phyloP scores from a whole-genome alignment of 2,113 vertebrate genomes.

The Corapipo altera region DNA sequence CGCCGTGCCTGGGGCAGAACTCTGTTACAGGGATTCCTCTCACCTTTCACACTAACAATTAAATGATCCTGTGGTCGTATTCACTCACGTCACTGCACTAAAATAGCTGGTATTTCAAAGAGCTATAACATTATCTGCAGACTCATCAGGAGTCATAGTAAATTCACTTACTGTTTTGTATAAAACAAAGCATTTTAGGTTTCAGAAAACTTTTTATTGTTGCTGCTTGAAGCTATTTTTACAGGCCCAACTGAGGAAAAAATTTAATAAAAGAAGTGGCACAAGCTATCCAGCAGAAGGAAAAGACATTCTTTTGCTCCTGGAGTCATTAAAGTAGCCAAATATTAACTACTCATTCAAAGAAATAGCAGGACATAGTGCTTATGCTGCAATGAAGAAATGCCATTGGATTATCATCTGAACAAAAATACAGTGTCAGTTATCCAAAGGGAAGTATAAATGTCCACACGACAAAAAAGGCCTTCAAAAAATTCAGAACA shows the following conservation, averaged over 20 bases:
- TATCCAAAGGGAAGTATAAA: neutral
- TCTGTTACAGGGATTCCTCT: neutral
- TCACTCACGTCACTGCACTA: neutral
- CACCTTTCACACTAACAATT: neutral
- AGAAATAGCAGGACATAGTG: neutral
- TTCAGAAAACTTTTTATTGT: neutral
- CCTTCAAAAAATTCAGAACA: neutral
- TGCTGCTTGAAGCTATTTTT: neutral
- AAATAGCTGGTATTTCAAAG: neutral
- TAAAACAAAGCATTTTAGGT: neutral
- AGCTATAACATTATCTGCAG: neutral
- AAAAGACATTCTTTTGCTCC: neutral
- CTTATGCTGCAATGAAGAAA: neutral
- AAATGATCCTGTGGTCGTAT: rapidly evolving
- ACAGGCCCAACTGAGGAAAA: neutral
- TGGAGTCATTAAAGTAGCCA: neutral
- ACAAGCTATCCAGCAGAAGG: neutral
- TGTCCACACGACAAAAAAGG: neutral
- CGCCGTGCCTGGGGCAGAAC: neutral
- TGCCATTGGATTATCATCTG: neutral
- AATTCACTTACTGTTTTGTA: neutral
- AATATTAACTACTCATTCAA: neutral
- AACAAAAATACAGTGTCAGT: neutral
- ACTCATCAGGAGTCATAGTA: neutral
- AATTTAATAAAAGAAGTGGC: neutral